These are phyloP conservation scores for Ceratina australensis DNA, from an alignment of 1,140 invertebrate species.

Conservation along the genomic window DNA sequence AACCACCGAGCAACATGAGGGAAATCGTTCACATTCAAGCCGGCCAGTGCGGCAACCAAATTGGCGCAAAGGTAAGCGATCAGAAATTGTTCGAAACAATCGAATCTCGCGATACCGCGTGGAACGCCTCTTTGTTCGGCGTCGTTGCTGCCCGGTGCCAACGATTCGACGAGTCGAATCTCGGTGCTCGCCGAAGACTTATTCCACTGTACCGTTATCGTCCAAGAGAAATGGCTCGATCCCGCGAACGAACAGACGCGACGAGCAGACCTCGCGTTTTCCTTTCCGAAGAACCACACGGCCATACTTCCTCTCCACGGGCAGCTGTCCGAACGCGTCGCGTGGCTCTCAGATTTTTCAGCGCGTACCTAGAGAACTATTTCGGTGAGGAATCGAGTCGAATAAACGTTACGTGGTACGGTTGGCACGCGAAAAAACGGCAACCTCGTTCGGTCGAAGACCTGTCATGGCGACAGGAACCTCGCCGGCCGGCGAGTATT, in stretches of 20 bases:
- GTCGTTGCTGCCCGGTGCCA: background rate
- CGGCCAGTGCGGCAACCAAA: constrained; percentile 97
- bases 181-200: background rate
- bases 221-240: background rate
- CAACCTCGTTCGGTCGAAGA: constrained; percentile 60
- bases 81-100: background rate
- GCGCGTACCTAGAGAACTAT: background rate
- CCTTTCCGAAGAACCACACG: no score
- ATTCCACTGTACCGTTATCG: background rate
- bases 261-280: no score
- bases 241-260: background rate
- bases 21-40: constrained; percentile 97
- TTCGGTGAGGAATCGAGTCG: background rate
- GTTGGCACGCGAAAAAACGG: constrained; percentile 40
- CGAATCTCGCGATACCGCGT: background rate
- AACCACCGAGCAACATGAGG: constrained; percentile 83
- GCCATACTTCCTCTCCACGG: background rate
- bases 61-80: constrained; percentile 92
- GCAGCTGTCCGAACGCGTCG: no score
- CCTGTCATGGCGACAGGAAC: constrained; percentile 68
- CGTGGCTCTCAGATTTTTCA: background rate
- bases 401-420: background rate
- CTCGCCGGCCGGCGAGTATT: constrained; percentile 63
- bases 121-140: constrained; percentile 45
- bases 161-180: background rate